These are phyloP conservation scores for Origma solitaria DNA, from an alignment of 2,113 vertebrate species.

Conservation along the genomic window DNA sequence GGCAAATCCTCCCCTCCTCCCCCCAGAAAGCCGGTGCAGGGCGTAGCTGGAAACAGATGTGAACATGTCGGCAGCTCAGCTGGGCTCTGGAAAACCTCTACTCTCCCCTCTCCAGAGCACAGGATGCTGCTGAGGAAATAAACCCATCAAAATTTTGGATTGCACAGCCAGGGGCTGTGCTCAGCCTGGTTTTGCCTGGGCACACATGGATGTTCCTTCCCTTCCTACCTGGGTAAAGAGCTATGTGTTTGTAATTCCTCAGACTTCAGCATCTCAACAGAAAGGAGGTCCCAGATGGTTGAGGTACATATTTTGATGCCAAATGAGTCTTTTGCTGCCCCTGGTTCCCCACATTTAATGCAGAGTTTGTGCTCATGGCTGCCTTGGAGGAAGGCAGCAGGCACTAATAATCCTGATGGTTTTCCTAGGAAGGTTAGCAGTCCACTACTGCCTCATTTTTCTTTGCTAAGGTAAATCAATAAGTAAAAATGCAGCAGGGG, in stretches of 20 bases:
- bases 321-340: not conserved
- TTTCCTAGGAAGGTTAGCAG: not conserved
- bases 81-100: not conserved
- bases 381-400: not conserved
- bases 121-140: not conserved
- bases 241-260: not conserved
- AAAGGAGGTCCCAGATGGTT: accelerated
- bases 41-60: slow-evolving; percentile 70
- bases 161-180: accelerated
- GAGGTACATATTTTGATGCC: not conserved
- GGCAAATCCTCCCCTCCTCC: not conserved
- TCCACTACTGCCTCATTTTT: not conserved
- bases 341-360: not conserved
- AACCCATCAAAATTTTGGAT: not conserved
- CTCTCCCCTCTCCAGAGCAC: not conserved
- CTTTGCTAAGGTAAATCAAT: not conserved
- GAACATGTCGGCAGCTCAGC: not conserved
- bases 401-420: not conserved
- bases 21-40: not conserved
- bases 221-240: not conserved
- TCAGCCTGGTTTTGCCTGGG: not conserved
- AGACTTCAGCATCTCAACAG: not conserved
- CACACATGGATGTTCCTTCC: not conserved
- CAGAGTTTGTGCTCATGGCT: not conserved
- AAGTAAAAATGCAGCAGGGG: not conserved